phyloP scores from a whole-genome alignment of 2,888 invertebrate genomes.

The Chelonus formosanus region DNA sequence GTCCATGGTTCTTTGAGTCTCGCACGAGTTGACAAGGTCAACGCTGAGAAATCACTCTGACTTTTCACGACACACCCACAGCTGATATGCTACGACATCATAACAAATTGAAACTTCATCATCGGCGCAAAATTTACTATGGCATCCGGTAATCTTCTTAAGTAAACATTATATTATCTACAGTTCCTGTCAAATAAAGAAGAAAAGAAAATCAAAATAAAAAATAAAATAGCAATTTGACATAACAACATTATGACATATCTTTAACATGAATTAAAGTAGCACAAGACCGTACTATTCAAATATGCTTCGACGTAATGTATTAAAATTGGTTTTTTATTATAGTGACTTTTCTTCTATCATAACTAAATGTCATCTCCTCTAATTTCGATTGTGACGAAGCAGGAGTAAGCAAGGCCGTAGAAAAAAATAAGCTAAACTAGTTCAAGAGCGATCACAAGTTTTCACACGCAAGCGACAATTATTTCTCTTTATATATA shows the following conservation, averaged over 20 bases:
- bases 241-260: not conserved
- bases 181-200: slow-evolving; percentile 7
- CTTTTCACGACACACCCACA: slow-evolving; percentile 44
- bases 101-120: slow-evolving; percentile 7
- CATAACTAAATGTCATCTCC: not conserved
- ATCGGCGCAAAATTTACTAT: slow-evolving; percentile 12
- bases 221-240: slow-evolving; percentile 6
- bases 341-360: not conserved
- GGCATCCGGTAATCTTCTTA: slow-evolving; percentile 19
- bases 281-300: slow-evolving; percentile 38
- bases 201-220: not conserved
- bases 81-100: not conserved
- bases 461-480: slow-evolving; percentile 43
- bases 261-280: slow-evolving; percentile 32
- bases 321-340: not conserved
- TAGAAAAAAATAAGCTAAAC: slow-evolving; percentile 20
- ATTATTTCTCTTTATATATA: slow-evolving; percentile 30
- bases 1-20: slow-evolving; percentile 35
- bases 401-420: not conserved
- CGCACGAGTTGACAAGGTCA: slow-evolving; percentile 50
- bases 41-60: slow-evolving; percentile 40
- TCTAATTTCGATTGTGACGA: slow-evolving; percentile 11
- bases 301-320: not conserved
- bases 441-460: slow-evolving; percentile 20
- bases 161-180: slow-evolving; percentile 21